A percentile compares a stretch with the other conserved stretches of the same genome.
phyloP scores from a whole-genome alignment of 2,113 vertebrate genomes.

The Paramisgurnus dabryanus region DNA sequence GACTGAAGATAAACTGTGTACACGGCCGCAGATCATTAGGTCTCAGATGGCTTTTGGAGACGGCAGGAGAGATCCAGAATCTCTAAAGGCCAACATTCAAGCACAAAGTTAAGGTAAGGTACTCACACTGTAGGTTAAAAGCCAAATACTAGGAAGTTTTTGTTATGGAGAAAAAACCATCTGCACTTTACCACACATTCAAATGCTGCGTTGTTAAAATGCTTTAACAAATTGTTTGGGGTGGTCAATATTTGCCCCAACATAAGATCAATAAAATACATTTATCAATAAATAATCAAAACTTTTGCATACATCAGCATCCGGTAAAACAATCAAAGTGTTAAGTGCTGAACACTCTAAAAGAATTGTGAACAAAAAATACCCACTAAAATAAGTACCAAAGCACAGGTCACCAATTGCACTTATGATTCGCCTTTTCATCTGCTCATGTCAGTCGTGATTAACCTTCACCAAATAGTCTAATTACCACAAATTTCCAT shows the following conservation, averaged over 20 bases:
- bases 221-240: too few relatives aligned
- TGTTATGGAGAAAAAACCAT: too few relatives aligned
- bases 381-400: constrained; percentile 9
- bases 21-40: constrained; percentile 53
- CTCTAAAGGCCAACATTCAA: neutral
- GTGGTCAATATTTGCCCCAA: too few relatives aligned
- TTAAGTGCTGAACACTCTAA: neutral
- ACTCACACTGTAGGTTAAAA: too few relatives aligned
- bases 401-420: constrained; percentile 31
- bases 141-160: too few relatives aligned
- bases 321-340: neutral
- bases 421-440: constrained; percentile 44
- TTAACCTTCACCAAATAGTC: constrained; percentile 55
- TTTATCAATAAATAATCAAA: too few relatives aligned
- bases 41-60: constrained; percentile 32
- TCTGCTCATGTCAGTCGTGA: constrained; percentile 51
- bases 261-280: too few relatives aligned
- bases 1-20: constrained; percentile 56
- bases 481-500: constrained; percentile 58
- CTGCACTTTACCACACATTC: too few relatives aligned
- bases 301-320: constrained; percentile 8
- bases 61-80: neutral
- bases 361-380: constrained; percentile 6
- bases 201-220: too few relatives aligned
- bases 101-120: neutral